These are phyloP conservation scores for Rhopalosiphum nymphaeae DNA, from an alignment of 2,888 invertebrate genomes.

Conservation along the genomic window DNA sequence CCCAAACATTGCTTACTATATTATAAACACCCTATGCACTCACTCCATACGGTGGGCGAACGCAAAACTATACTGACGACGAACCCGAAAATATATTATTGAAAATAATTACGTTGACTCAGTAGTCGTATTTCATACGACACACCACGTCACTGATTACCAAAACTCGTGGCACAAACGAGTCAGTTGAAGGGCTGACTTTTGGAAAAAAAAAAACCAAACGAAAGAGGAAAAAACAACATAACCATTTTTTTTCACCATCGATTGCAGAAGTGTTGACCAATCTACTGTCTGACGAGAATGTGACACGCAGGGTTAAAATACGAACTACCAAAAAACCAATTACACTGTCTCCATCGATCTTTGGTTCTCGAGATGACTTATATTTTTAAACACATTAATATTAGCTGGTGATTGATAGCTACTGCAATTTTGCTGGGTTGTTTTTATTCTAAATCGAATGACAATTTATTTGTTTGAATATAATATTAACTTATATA, in stretches of 20 bases:
- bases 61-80: background rate
- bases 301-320: background rate
- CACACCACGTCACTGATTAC: background rate
- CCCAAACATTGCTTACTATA: background rate
- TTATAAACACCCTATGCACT: background rate
- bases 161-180: background rate
- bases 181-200: background rate
- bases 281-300: background rate
- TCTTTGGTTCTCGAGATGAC: background rate
- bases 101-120: background rate
- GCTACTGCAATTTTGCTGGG: background rate
- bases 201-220: background rate
- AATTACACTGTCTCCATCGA: background rate
- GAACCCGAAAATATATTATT: background rate
- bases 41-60: background rate
- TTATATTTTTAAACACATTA: background rate
- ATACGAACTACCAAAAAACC: background rate
- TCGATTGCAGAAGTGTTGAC: background rate
- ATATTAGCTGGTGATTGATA: background rate
- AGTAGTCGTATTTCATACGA: background rate
- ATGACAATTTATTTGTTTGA: background rate
- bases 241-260: background rate
- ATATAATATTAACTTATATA: background rate
- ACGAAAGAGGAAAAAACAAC: background rate
- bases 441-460: background rate